A percentile compares a stretch with the other conserved stretches of the same genome.
phyloP scores from a whole-genome alignment of 2,888 invertebrate species.

The Pachliopta kotzebuea region DNA sequence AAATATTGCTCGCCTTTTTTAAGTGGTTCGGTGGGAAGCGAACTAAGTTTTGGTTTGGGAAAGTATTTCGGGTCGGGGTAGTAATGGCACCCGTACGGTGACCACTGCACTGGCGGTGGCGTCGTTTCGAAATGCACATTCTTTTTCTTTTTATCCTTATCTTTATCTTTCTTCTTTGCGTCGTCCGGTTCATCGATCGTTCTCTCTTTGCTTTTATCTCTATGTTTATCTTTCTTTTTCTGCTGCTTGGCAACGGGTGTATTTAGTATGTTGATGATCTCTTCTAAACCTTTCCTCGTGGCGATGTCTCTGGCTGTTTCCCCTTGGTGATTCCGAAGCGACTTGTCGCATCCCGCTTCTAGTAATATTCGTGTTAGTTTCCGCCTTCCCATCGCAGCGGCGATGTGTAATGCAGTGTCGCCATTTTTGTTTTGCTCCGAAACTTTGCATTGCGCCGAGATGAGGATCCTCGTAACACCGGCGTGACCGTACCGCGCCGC shows the following conservation, averaged over 20 bases:
- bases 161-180: slow-evolving; percentile 65
- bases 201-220: slow-evolving; percentile 77
- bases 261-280: slow-evolving; percentile 90
- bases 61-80: slow-evolving; percentile 92
- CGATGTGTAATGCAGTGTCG: slow-evolving; percentile 96
- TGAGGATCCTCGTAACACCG: slow-evolving; percentile 95
- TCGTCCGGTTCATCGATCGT: slow-evolving; percentile 77
- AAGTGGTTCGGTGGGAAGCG: slow-evolving; percentile 91
- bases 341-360: slow-evolving; percentile 89
- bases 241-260: slow-evolving; percentile 71
- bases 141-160: slow-evolving; percentile 72
- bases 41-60: slow-evolving; percentile 91
- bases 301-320: slow-evolving; percentile 96
- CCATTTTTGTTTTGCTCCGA: slow-evolving; percentile 97
- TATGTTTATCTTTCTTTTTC: slow-evolving; percentile 62
- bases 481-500: slow-evolving; percentile 98
- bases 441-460: slow-evolving; percentile 92
- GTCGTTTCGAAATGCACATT: slow-evolving; percentile 74
- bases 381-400: slow-evolving; percentile 95
- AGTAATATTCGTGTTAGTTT: slow-evolving; percentile 94
- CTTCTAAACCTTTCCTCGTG: slow-evolving; percentile 89
- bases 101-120: slow-evolving; percentile 83
- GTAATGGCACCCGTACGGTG: slow-evolving; percentile 95
- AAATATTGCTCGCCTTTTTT: slow-evolving; percentile 96
- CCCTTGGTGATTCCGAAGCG: slow-evolving; percentile 88